Base-by-base conservation (phyloP, 2,888 invertebrate species). In the Limnephilus auricula region DNA sequence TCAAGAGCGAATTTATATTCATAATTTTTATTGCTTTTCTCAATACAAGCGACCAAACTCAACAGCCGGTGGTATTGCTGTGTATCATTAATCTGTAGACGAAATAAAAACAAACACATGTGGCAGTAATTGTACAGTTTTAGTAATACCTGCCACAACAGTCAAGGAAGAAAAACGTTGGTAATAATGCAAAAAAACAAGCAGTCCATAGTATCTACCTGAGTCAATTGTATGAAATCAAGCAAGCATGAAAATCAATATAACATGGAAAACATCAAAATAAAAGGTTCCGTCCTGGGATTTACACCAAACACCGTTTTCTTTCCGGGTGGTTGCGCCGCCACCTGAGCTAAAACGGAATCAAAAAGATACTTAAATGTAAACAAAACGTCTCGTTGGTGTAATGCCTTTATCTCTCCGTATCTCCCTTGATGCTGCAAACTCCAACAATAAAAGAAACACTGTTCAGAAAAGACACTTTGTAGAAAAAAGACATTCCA, bases 401-500 rank as follows among this genome's bases (percentile, higher is more conserved):
- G 32, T 32, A 32, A 80, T 80, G 32, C 18, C 80, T 31, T 32
- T 80, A 32, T 80, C 80, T 31, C 12, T 13, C 15, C 32, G 30
- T 80, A 31, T 80, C 80, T 80, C 80, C 80, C 32, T 2, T 25
- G 32, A 32, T 80, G 32, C 80, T 80, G 80, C 30, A 80, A 32
- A 80, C 80, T 30, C 18, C 30, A 34, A 84, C 84, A 84, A 84
- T 84, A 84, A 84, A 84, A 25, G 84, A 84, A 84, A 84, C n/a
- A 40, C 34, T n/a, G 25, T 37, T 84, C 37, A 37, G 37, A 84
- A 84, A 84, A 25, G 84, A 40, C 37, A 84, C 84, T 84, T 45
- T 87, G 87, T 87, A 32, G 32, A 80, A 80, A 80, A 87, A 87
- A 45, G 40, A 30, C 87, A 87, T 87, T 87, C 30, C 6, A 31